Evolutionary conservation across 1,140 invertebrate genomes (phyloP).

Genomic region (Trinorchestia longiramus): DNA sequence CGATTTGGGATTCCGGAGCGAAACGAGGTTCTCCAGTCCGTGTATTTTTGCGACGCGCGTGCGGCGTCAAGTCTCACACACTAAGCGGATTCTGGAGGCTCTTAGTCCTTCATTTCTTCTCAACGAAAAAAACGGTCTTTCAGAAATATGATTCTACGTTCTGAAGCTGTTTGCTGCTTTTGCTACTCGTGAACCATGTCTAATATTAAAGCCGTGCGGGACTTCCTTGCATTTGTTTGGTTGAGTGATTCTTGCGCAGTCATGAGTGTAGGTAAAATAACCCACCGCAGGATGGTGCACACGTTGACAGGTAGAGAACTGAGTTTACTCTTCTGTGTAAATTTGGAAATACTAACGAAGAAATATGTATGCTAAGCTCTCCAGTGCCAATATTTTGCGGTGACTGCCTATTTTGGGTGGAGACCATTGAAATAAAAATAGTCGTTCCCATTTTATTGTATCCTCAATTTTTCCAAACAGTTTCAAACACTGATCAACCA

Average conservation of each 20-base stretch:
- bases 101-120: constrained; percentile 8
- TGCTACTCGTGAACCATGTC: not conserved
- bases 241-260: not conserved
- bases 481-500: no score
- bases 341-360: not conserved
- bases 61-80: not conserved
- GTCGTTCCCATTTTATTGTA: no score
- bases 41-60: not conserved
- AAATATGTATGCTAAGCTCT: not conserved
- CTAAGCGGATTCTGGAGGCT: not conserved
- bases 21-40: not conserved
- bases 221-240: not conserved
- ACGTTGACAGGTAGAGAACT: not conserved
- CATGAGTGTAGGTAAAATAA: not conserved
- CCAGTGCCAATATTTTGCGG: no score
- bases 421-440: no score
- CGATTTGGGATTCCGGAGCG: not conserved
- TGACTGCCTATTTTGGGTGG: no score
- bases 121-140: not conserved
- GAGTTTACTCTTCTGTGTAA: not conserved
- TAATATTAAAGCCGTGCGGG: not conserved
- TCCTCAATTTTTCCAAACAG: no score
- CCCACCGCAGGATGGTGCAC: not conserved
- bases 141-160: not conserved
- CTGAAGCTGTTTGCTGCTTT: not conserved